Conservation (phyloP, 2,888 invertebrate genomes). For the Pseudolycoriella hygida region DNA sequence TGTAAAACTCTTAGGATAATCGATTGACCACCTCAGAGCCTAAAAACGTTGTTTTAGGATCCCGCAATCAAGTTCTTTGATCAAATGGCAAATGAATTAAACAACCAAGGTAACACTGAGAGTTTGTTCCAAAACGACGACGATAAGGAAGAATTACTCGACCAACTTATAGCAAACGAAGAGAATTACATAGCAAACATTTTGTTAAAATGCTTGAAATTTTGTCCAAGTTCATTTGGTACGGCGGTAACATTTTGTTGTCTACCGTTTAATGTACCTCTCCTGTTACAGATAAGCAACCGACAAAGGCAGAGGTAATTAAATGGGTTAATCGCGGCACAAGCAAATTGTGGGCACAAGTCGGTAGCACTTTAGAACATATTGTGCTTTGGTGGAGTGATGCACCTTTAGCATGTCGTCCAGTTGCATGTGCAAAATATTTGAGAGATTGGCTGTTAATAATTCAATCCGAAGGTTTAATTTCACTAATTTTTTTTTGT, state of each 20-base stretch:
- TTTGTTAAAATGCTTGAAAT: conserved; percentile 11
- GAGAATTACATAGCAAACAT: conserved; percentile 40
- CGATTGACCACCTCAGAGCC: conserved; percentile 2
- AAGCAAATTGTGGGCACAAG: conserved; percentile 54
- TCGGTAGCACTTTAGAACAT: conserved; percentile 63
- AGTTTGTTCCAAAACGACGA: too few relatives aligned
- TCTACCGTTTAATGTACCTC: too few relatives aligned
- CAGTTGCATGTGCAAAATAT: conserved; percentile 44
- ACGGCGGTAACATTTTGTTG: conserved; percentile 1
- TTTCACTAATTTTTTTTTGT: not conserved
- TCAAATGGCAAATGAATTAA: conserved; percentile 10
- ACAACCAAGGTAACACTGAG: too few relatives aligned
- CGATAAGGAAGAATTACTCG: conserved; percentile 32
- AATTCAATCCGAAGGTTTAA: conserved; percentile 26
- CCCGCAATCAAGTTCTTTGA: conserved; percentile 12
- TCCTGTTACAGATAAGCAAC: conserved; percentile 8
- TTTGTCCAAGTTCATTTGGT: conserved; percentile 13
- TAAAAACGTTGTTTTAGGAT: conserved; percentile 8
- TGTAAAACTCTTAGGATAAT: too few relatives aligned
- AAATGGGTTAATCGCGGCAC: conserved; percentile 22
- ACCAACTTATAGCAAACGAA: conserved; percentile 46
- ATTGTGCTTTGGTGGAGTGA: conserved; percentile 71
- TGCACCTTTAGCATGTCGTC: conserved; percentile 48
- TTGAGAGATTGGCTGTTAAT: conserved; percentile 39
- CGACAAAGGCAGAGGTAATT: conserved; percentile 15